Evolutionary conservation across 2,888 invertebrate species (phyloP).

Genomic region (Drosophila colorata): DNA sequence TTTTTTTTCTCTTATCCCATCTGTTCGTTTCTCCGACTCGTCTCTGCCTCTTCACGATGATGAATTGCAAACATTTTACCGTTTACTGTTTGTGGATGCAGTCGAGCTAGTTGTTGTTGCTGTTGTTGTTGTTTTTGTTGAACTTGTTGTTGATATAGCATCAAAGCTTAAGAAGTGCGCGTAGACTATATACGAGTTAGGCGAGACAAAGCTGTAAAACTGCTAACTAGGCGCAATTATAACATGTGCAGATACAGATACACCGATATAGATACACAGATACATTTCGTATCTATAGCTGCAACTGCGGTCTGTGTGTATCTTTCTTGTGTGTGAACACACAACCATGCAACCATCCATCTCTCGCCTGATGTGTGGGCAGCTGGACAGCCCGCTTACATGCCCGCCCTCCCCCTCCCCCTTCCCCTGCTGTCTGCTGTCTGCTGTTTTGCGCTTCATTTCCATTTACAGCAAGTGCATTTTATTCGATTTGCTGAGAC

Average conservation of each 20-base stretch:
- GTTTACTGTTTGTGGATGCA: slow-evolving; percentile 23
- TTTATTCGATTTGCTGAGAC: slow-evolving; percentile 48
- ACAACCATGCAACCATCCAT: slow-evolving; percentile 1
- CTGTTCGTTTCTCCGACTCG: slow-evolving; percentile 13
- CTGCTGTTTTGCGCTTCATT: slow-evolving; percentile 25
- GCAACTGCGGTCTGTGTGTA: slow-evolving; percentile 7
- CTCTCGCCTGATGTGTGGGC: slow-evolving; percentile 39
- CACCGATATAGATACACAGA: slow-evolving; percentile 3
- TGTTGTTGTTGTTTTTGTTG: slow-evolving; percentile 12
- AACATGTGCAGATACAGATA: slow-evolving; percentile 10
- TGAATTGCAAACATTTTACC: slow-evolving; percentile 54
- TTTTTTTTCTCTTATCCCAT: slow-evolving; percentile 28
- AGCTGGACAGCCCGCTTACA: slow-evolving; percentile 36
- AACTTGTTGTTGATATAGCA: slow-evolving; percentile 9
- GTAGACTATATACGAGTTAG: slow-evolving; percentile 10
- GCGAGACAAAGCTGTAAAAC: slow-evolving; percentile 19
- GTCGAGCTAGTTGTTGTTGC: slow-evolving; percentile 11
- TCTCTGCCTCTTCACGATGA: slow-evolving; percentile 28
- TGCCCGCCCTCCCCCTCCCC: background rate
- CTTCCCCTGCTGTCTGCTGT: background rate
- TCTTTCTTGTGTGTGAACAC: background rate
- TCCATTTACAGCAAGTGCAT: slow-evolving; percentile 42
- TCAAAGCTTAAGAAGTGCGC: slow-evolving; percentile 25
- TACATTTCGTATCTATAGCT: slow-evolving; percentile 7
- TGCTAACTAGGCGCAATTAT: slow-evolving; percentile 38